Conservation (phyloP, 2,888 invertebrate genomes). For the Euzetes globulus region DNA sequence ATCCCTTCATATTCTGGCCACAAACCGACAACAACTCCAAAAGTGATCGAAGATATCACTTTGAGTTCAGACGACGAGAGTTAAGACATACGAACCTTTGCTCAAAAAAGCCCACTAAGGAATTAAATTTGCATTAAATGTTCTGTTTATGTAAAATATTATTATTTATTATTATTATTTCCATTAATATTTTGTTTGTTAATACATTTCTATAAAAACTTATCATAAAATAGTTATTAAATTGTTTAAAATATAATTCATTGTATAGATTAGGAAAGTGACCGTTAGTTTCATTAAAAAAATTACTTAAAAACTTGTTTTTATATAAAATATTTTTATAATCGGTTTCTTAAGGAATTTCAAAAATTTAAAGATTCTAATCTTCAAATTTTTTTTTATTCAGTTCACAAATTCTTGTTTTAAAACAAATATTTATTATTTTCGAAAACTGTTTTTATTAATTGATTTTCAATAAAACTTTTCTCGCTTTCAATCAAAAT, state of each 20-base stretch:
- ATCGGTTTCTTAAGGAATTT: too few relatives aligned
- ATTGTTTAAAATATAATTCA: neutral
- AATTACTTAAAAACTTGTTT: neutral
- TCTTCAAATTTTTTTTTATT: too few relatives aligned
- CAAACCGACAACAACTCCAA: neutral
- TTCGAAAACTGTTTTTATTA: neutral
- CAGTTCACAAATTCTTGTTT: too few relatives aligned
- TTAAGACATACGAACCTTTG: neutral
- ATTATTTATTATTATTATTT: neutral
- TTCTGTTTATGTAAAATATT: neutral
- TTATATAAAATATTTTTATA: too few relatives aligned
- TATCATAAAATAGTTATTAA: too few relatives aligned
- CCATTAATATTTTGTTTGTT: too few relatives aligned
- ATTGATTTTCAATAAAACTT: neutral
- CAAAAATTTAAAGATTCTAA: too few relatives aligned
- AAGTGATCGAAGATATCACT: neutral
- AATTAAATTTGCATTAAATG: neutral
- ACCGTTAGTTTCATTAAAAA: neutral
- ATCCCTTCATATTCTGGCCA: neutral
- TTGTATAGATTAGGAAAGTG: too few relatives aligned
- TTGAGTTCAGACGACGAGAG: conserved; percentile 16
- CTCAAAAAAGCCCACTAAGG: neutral
- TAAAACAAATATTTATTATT: too few relatives aligned
- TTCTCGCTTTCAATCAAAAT: neutral
- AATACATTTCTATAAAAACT: too few relatives aligned